Conservation (phyloP, 2,113 vertebrate species). For the Electrona antarctica region DNA sequence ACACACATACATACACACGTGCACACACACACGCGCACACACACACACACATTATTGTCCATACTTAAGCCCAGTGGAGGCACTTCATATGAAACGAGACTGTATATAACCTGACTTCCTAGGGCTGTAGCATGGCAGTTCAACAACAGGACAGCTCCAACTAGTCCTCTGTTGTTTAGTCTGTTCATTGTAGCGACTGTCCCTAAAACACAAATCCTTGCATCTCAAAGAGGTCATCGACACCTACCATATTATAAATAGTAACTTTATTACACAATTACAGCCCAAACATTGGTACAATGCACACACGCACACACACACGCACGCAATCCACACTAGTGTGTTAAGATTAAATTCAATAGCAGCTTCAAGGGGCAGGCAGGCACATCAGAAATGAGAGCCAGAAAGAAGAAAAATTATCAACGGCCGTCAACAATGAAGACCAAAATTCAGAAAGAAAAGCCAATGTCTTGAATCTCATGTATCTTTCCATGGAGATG, state of each 20-base stretch:
- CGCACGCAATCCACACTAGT: conserved; percentile 45
- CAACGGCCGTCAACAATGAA: conserved; percentile 55
- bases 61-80: conserved; percentile 76
- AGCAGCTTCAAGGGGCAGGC: conserved; percentile 77
- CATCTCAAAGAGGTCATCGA: conserved; percentile 15
- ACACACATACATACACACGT: conserved; percentile 46
- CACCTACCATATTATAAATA: conserved; percentile 51
- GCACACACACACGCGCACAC: conserved; percentile 42
- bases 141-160: conserved; percentile 27
- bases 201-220: conserved; percentile 16
- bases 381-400: conserved; percentile 70
- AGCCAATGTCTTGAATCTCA: conserved; percentile 28
- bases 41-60: conserved; percentile 38
- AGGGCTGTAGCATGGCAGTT: conserved; percentile 70
- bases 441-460: conserved; percentile 35
- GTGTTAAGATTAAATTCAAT: conserved; percentile 69
- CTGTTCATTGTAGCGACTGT: neutral
- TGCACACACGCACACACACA: conserved; percentile 36
- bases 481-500: conserved; percentile 7
- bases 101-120: conserved; percentile 71
- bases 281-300: conserved; percentile 61
- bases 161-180: conserved; percentile 3
- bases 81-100: conserved; percentile 78
- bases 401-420: conserved; percentile 22
- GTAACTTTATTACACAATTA: conserved; percentile 50